These are phyloP conservation scores for Cephus nigrinus DNA, from an alignment of 2,888 invertebrate species.

Conservation along the genomic window DNA sequence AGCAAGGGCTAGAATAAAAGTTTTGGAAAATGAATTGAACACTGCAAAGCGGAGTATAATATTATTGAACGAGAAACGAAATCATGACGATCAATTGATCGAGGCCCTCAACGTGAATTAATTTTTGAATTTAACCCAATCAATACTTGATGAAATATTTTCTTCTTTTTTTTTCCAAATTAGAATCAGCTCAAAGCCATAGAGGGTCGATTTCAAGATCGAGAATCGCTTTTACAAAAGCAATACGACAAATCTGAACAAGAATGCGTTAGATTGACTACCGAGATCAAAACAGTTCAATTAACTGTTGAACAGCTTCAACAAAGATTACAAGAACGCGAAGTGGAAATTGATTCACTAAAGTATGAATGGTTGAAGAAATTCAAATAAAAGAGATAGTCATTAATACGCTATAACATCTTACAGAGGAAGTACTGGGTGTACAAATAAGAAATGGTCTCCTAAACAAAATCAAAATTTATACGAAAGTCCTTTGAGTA, in stretches of 20 bases:
- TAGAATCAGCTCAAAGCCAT: constrained; percentile 46
- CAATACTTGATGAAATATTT: no score
- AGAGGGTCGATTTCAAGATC: constrained; percentile 44
- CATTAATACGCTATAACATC: no score
- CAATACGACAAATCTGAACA: constrained; percentile 44
- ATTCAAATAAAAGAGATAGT: background rate
- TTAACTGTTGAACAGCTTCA: constrained; percentile 47
- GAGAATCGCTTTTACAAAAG: constrained; percentile 36
- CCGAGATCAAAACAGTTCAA: constrained; percentile 45
- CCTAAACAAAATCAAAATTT: no score
- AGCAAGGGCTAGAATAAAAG: constrained; percentile 75
- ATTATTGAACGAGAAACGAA: constrained; percentile 73
- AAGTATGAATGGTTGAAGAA: constrained; percentile 30
- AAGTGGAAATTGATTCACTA: constrained; percentile 52
- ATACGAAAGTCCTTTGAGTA: constrained; percentile 21
- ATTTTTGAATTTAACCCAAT: background rate
- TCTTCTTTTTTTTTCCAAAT: background rate
- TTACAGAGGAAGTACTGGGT: no score
- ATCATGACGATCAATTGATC: constrained; percentile 74
- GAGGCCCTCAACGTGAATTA: constrained; percentile 71
- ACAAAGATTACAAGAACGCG: constrained; percentile 52
- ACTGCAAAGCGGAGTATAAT: constrained; percentile 72
- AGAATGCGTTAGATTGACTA: constrained; percentile 40
- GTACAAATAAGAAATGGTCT: no score
- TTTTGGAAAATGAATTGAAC: constrained; percentile 74